A percentile compares a stretch with the other conserved stretches of the same genome.
Conservation (phyloP, 2,113 vertebrate species). For the Raja brachyura region DNA sequence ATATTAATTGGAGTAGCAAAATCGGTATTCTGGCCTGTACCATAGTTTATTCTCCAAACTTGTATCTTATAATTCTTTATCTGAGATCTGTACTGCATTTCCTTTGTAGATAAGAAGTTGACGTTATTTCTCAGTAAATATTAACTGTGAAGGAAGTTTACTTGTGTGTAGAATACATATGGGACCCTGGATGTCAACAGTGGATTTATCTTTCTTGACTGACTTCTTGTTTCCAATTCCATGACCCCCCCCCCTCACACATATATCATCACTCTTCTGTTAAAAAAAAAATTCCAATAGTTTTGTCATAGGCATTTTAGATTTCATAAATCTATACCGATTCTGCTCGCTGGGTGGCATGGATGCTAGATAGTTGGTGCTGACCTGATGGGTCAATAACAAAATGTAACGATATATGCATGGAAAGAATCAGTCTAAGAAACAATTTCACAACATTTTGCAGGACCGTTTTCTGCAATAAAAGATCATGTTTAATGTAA, state of each 20-base stretch:
- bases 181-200: not conserved
- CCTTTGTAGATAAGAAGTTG: not conserved
- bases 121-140: not conserved
- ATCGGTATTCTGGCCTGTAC: not conserved
- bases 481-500: not conserved
- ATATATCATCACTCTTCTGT: no score
- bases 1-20: not conserved
- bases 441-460: not conserved
- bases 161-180: not conserved
- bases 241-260: no score
- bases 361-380: no score
- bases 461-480: not conserved
- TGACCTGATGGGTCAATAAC: not conserved
- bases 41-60: not conserved
- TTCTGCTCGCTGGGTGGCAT: not conserved
- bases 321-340: not conserved
- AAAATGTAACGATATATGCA: not conserved
- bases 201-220: no score
- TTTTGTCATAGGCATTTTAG: no score
- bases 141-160: not conserved
- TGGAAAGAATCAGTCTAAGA: not conserved
- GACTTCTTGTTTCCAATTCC: no score
- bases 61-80: not conserved
- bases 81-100: not conserved
- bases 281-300: no score